phyloP scores from a whole-genome alignment of 1,140 invertebrate species.

The Aphaenogaster rudis region DNA sequence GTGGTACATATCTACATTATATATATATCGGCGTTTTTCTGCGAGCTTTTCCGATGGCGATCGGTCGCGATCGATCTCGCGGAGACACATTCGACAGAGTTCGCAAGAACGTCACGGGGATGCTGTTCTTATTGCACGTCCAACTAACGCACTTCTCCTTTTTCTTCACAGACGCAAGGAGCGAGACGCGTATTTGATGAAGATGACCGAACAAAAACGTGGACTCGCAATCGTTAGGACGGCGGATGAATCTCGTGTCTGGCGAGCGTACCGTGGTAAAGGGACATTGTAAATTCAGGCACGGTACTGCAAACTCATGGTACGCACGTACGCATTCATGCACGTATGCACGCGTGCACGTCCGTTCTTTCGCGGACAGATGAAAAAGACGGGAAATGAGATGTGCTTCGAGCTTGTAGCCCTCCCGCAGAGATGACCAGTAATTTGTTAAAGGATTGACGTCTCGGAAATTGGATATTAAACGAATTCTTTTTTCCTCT shows the following conservation, averaged over 20 bases:
- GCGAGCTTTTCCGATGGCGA: not conserved
- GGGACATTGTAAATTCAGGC: conserved; percentile 53
- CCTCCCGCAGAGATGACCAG: conserved; percentile 78
- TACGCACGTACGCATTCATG: conserved; percentile 51
- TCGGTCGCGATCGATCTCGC: conserved; percentile 2
- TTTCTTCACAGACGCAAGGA: not conserved
- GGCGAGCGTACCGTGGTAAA: conserved; percentile 28
- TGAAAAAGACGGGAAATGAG: conserved; percentile 77
- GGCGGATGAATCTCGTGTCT: conserved; percentile 24
- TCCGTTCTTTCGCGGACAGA: conserved; percentile 58
- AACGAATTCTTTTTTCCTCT: conserved; percentile 76
- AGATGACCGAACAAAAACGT: conserved; percentile 34
- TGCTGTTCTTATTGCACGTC: conserved; percentile 7
- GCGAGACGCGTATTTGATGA: conserved; percentile 2
- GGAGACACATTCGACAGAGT: not conserved
- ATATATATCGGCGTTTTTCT: conserved; percentile 12
- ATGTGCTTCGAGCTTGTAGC: conserved; percentile 73
- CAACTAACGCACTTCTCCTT: not conserved
- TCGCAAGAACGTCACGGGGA: not conserved
- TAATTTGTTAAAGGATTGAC: conserved; percentile 84
- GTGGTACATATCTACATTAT: not conserved
- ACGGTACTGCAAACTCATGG: conserved; percentile 51
- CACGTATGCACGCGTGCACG: conserved; percentile 35
- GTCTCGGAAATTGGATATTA: conserved; percentile 84
- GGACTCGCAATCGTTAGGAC: conserved; percentile 38